A percentile compares a stretch with the other conserved stretches of the same genome.
phyloP scores from a whole-genome alignment of 2,113 vertebrate species.

The Rhipidura dahli region DNA sequence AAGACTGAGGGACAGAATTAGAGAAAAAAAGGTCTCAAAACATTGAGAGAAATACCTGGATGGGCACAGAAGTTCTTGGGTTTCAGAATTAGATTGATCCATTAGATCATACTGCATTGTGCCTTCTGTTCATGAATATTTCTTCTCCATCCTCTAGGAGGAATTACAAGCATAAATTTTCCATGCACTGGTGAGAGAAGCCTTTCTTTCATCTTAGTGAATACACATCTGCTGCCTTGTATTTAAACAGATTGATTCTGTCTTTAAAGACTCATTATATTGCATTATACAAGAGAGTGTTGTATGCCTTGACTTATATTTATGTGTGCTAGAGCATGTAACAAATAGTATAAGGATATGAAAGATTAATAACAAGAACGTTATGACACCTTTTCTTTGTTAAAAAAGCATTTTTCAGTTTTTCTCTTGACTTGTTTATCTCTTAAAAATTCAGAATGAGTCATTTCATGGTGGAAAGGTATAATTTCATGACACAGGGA shows the following conservation, averaged over 20 bases:
- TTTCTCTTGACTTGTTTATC: background rate
- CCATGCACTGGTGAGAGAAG: background rate
- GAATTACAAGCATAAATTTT: conserved; percentile 33
- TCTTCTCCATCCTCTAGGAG: background rate
- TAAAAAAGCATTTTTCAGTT: background rate
- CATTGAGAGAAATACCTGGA: background rate
- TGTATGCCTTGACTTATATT: background rate
- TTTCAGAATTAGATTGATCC: background rate
- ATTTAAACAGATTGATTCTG: conserved; percentile 22
- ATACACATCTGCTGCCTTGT: conserved; percentile 21
- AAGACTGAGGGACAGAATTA: background rate
- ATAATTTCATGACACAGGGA: background rate
- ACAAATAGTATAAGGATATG: background rate
- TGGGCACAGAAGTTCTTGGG: background rate
- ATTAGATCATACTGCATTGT: background rate
- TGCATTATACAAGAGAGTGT: background rate
- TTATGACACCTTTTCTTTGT: background rate
- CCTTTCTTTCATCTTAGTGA: conserved; percentile 26
- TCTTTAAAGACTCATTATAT: conserved; percentile 15
- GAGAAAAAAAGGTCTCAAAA: background rate
- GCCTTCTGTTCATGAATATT: conserved; percentile 29
- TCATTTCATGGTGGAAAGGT: background rate
- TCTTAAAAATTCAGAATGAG: background rate
- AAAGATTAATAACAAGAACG: background rate
- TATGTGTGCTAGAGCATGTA: background rate